Evolutionary conservation across 2,797 vertebrate genomes (phyloP), one percentile per base, ranked within the genome.

Genomic region (Tachyglossus aculeatus): DNA sequence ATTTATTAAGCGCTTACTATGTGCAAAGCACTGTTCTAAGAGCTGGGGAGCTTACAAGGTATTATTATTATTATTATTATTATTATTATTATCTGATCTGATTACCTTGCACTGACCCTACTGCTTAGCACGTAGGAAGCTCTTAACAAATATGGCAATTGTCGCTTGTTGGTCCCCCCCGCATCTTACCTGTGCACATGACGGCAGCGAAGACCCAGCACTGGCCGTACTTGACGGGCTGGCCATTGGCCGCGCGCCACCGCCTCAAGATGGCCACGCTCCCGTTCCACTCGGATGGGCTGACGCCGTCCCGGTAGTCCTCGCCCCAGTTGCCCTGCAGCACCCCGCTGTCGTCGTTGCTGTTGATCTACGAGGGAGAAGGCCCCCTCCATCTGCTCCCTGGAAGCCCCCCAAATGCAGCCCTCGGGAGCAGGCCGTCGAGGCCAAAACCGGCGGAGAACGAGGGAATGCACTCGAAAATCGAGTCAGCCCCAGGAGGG

Each of bases 181-280:
- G 9, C 55, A 36, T 56, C 90, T 88, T 81, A 99, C 98, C 94
- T 70, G 98, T 97, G 60, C 96, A 96, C 58, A 96, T 95, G 5
- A 99, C 96, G 0, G 89, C 96, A 19, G 96, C 95, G 80, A 96
- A 99, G 71, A 99, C 96, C 97, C 98, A 99, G 87, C 98, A 99
- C 89, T 99, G 98, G 18, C 97, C 97, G 0, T 96, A 98, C 71
- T 92, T 95, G 15, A 99, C 97, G 0, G 92, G 89, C 7, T 93
- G 93, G 18, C 88, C 83, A 1, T 94, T 94, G 16, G 76, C 75
- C 56, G 93, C 77, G 0, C 91, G 92, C 98, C 97, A 98, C 48
- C 93, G 90, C 40, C 83, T 86, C 53, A 99, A 92, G 89, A 99
- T 97, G 8, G 93, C 86, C 74, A 96, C 94, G 0, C 96, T 98